Conservation (phyloP, 2,113 vertebrate genomes). For the Chloropsis hardwickii region DNA sequence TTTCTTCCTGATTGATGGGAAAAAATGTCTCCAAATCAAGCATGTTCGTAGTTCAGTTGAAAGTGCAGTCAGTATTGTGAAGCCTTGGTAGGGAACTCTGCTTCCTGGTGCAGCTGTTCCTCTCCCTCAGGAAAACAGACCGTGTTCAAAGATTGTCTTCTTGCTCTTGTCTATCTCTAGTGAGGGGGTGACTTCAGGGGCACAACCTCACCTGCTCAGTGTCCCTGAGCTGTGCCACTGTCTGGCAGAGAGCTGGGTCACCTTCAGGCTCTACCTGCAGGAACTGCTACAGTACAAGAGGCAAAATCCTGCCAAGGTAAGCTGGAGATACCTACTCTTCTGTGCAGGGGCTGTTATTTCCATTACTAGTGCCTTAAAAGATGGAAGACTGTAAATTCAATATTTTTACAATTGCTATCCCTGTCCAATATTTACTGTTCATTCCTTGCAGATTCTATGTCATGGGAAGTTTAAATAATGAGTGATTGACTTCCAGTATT, state of each 20-base stretch:
- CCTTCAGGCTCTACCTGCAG: constrained; percentile 88
- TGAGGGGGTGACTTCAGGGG: constrained; percentile 77
- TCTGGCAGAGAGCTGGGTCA: constrained; percentile 95
- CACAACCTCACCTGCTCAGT: constrained; percentile 87
- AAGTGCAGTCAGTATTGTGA: neutral
- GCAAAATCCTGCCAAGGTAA: constrained; percentile 93
- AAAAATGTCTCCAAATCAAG: neutral
- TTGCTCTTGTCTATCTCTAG: constrained; percentile 76
- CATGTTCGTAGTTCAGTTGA: neutral
- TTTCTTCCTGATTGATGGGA: neutral
- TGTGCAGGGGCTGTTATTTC: constrained; percentile 17
- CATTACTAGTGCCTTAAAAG: neutral
- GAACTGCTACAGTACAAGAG: constrained; percentile 94
- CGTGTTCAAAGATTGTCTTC: constrained; percentile 46
- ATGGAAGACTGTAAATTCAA: neutral
- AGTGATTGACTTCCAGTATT: neutral
- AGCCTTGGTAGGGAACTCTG: neutral
- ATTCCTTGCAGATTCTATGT: neutral
- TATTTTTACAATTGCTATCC: neutral
- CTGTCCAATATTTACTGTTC: neutral
- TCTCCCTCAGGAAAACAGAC: neutral
- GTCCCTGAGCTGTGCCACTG: constrained; percentile 92
- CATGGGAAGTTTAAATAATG: neutral
- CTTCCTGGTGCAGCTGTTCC: neutral
- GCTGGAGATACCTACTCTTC: constrained; percentile 29